Conservation (phyloP, 2,113 vertebrate species). For the Psettodes erumei region DNA sequence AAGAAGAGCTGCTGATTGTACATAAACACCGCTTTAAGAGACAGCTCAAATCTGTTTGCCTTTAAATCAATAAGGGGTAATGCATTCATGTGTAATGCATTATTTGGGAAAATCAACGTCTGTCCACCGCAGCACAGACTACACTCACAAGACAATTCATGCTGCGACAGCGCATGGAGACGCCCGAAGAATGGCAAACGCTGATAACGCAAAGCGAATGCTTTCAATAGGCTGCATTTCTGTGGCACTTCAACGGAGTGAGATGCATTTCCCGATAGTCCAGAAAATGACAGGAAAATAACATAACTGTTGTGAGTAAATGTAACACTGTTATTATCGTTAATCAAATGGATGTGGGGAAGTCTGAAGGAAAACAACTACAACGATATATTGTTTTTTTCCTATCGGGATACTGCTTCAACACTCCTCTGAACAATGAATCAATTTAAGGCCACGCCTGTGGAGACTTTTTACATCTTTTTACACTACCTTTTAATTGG, state of each 20-base stretch:
- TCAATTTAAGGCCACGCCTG: background rate
- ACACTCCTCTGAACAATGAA: background rate
- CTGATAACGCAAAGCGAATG: background rate
- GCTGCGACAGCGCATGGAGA: background rate
- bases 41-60: background rate
- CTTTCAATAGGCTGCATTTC: background rate
- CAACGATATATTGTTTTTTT: background rate
- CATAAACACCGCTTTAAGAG: background rate
- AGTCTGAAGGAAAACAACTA: background rate
- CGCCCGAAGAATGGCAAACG: background rate
- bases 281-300: background rate
- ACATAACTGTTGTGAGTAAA: slow-evolving; percentile 1
- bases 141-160: background rate
- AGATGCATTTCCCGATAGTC: slow-evolving; percentile 9
- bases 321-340: background rate
- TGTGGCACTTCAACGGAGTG: background rate
- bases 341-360: slow-evolving; percentile 8
- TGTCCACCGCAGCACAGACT: background rate
- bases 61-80: slow-evolving; percentile 17
- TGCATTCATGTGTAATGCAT: background rate
- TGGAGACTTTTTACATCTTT: background rate
- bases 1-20: slow-evolving; percentile 3
- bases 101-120: background rate
- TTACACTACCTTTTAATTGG: background rate
- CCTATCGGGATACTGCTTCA: slow-evolving; percentile 8